Conservation (phyloP, 2,888 invertebrate species). For the Spisula subtruncata region DNA sequence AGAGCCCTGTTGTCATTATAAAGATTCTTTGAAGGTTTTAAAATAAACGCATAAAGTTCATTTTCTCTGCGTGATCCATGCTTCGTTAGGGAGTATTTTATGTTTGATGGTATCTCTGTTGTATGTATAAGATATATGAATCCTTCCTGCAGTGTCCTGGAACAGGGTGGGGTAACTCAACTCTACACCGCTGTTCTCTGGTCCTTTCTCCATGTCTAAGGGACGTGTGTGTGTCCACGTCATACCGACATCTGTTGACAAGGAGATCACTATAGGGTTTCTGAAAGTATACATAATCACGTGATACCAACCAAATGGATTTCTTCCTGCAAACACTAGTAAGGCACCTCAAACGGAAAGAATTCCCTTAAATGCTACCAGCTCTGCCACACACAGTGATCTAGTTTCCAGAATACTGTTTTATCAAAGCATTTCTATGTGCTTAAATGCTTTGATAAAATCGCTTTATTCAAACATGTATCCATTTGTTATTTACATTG, state of each 20-base stretch:
- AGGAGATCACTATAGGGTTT: slow-evolving; percentile 40
- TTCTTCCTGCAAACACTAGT: too few species aligned
- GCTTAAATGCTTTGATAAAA: too few species aligned
- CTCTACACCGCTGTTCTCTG: slow-evolving; percentile 40
- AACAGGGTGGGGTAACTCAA: slow-evolving; percentile 66
- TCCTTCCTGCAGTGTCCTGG: slow-evolving; percentile 57
- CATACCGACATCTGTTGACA: slow-evolving; percentile 41
- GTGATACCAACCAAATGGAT: too few species aligned
- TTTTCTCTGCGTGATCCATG: slow-evolving; percentile 53
- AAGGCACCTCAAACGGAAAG: too few species aligned
- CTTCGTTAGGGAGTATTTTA: slow-evolving; percentile 62
- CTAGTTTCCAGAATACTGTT: too few species aligned
- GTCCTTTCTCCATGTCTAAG: slow-evolving; percentile 34
- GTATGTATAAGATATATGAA: slow-evolving; percentile 67
- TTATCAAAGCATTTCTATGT: too few species aligned
- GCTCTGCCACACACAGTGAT: too few species aligned
- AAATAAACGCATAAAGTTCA: background rate
- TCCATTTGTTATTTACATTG: too few species aligned
- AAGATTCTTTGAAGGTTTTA: too few species aligned
- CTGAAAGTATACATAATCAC: slow-evolving; percentile 20
- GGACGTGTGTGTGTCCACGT: slow-evolving; percentile 60
- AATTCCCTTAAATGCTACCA: too few species aligned
- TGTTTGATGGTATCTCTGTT: slow-evolving; percentile 69
- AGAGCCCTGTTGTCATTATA: too few species aligned
- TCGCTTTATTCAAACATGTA: too few species aligned